A percentile compares a stretch with the other conserved stretches of the same genome.
phyloP scores from a whole-genome alignment of 2,888 invertebrate genomes.

The Bembecia ichneumoniformis region DNA sequence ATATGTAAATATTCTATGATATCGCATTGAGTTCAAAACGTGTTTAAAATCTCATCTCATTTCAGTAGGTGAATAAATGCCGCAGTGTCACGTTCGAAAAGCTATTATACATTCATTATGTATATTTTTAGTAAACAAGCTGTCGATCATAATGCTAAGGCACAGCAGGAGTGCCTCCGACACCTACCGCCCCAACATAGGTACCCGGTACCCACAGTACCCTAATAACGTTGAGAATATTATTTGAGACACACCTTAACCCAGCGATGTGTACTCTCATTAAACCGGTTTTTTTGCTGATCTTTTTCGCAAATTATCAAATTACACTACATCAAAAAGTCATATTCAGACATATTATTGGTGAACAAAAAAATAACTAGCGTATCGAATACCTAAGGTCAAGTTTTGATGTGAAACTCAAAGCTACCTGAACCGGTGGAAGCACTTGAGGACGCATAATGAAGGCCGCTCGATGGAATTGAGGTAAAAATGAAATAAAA shows the following conservation, averaged over 20 bases:
- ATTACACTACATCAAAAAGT: slow-evolving; percentile 61
- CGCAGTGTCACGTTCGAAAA: slow-evolving; percentile 36
- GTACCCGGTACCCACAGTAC: slow-evolving; percentile 29
- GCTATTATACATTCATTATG: slow-evolving; percentile 72
- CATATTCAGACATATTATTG: slow-evolving; percentile 44
- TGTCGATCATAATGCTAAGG: slow-evolving; percentile 68
- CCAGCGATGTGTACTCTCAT: slow-evolving; percentile 21
- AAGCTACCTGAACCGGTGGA: slow-evolving; percentile 64
- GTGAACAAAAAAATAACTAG: slow-evolving; percentile 56
- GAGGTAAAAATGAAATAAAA: slow-evolving; percentile 60
- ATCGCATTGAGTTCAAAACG: no score
- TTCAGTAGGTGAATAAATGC: slow-evolving; percentile 15
- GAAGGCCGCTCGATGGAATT: slow-evolving; percentile 59
- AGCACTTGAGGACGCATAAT: slow-evolving; percentile 60
- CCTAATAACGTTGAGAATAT: slow-evolving; percentile 30
- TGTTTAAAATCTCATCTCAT: not conserved
- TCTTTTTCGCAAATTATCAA: slow-evolving; percentile 57
- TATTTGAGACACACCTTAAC: slow-evolving; percentile 26
- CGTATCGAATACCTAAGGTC: slow-evolving; percentile 67
- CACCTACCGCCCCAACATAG: slow-evolving; percentile 40
- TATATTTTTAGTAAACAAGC: slow-evolving; percentile 73
- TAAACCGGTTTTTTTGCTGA: slow-evolving; percentile 49
- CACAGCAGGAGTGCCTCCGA: slow-evolving; percentile 61
- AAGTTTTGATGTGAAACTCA: slow-evolving; percentile 51
- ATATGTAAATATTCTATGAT: not conserved